Conservation (phyloP, 2,888 invertebrate genomes). For the Aproaerema taeniolella region DNA sequence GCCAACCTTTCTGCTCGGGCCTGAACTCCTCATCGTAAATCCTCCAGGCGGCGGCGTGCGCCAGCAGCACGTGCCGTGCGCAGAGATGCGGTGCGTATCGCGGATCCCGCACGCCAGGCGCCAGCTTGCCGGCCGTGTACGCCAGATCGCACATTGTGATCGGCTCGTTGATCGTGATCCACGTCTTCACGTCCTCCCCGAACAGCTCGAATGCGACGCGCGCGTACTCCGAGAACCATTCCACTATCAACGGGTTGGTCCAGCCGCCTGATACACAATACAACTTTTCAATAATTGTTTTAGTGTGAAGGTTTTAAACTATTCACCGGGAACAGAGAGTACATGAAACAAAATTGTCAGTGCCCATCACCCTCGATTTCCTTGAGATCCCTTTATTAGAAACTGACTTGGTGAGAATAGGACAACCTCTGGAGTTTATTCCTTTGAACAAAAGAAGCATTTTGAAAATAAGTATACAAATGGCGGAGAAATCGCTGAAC, state of each 20-base stretch:
- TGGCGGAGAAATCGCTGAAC: too few species aligned
- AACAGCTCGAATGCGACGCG: constrained; percentile 71
- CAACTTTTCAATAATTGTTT: too few species aligned
- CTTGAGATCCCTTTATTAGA: too few species aligned
- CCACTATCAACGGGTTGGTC: constrained; percentile 78
- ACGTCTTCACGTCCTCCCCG: constrained; percentile 78
- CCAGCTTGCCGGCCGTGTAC: constrained; percentile 56
- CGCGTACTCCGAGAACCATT: constrained; percentile 81
- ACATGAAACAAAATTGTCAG: too few species aligned
- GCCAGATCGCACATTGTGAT: constrained; percentile 47
- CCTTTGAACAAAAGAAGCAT: too few species aligned
- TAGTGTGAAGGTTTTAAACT: too few species aligned
- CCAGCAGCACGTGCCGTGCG: constrained; percentile 80
- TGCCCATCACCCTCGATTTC: too few species aligned
- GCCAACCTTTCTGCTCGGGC: constrained; percentile 34
- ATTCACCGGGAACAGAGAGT: too few species aligned
- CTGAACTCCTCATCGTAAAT: constrained; percentile 52
- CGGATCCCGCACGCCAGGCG: constrained; percentile 40
- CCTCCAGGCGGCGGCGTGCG: constrained; percentile 81
- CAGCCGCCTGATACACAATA: too few species aligned
- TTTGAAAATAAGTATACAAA: too few species aligned
- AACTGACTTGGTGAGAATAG: too few species aligned
- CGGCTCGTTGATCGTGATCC: constrained; percentile 87
- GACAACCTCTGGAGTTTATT: too few species aligned
- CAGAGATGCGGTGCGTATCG: constrained; percentile 77